phyloP scores from a whole-genome alignment of 92 coral and sea anemone genomes.

The Paramuricea clavata region DNA sequence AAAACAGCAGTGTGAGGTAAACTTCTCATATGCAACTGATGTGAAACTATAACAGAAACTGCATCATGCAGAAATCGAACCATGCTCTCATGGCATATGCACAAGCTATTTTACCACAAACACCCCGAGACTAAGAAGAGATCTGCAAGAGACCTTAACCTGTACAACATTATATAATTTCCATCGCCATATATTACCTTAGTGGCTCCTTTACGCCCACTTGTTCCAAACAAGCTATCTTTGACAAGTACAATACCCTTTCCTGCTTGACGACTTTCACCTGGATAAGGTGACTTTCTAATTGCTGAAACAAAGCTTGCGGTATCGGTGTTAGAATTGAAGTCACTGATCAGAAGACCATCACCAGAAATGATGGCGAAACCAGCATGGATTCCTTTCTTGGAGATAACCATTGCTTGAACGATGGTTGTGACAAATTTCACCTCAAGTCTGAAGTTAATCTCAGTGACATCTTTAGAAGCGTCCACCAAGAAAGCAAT shows the following conservation, averaged over 20 bases:
- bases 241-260: constrained; percentile 34
- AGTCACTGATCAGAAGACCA: constrained; percentile 45
- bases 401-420: constrained; percentile 84
- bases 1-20: too few species aligned
- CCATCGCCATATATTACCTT: constrained; percentile 1
- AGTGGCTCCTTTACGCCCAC: constrained; percentile 40
- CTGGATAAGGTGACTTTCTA: constrained; percentile 39
- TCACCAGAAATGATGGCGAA: constrained; percentile 64
- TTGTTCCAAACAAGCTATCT: constrained; percentile 40
- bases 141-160: too few species aligned
- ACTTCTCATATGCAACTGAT: too few species aligned
- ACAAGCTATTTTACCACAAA: not conserved
- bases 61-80: not conserved
- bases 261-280: constrained; percentile 27
- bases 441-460: constrained; percentile 83
- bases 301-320: constrained; percentile 29
- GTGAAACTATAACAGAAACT: too few species aligned
- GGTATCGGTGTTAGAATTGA: constrained; percentile 34
- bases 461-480: constrained; percentile 80
- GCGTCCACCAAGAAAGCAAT: constrained; percentile 91
- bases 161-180: not conserved
- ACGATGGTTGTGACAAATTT: constrained; percentile 74
- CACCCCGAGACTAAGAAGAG: too few species aligned
- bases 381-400: constrained; percentile 88
- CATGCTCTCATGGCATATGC: too few species aligned